Evolutionary conservation across 2,113 vertebrate species (phyloP).

Genomic region (Vicugna pacos): DNA sequence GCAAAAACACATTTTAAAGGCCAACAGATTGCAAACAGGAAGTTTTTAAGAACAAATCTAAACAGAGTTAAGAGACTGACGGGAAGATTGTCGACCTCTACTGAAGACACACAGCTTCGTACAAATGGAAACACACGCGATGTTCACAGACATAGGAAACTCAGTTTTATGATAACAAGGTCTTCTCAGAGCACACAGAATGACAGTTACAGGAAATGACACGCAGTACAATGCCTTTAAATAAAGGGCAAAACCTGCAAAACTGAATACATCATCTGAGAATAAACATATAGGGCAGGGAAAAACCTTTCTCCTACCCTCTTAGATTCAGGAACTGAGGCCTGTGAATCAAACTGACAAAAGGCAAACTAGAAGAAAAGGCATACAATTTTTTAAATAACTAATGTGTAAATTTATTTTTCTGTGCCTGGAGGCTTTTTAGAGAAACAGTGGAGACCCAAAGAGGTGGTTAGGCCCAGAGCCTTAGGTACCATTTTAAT

Average conservation of each 20-base stretch:
- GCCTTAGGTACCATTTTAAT: not conserved
- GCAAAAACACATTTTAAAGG: not conserved
- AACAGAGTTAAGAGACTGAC: not conserved
- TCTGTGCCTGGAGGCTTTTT: not conserved
- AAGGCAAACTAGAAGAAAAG: not conserved
- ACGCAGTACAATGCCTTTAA: rapidly evolving
- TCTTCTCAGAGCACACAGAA: not conserved
- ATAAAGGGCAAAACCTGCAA: not conserved
- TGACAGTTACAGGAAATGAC: too few species aligned
- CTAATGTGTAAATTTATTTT: not conserved
- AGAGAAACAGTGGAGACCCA: not conserved
- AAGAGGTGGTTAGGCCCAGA: too few species aligned
- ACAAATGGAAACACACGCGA: not conserved
- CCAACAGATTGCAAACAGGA: not conserved
- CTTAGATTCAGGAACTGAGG: rapidly evolving
- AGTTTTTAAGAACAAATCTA: not conserved
- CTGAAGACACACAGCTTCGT: too few species aligned
- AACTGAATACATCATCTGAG: rapidly evolving
- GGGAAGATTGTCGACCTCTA: not conserved
- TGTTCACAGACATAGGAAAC: not conserved
- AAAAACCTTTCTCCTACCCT: not conserved
- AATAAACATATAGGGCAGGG: rapidly evolving
- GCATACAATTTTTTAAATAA: not conserved
- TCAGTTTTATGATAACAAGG: not conserved
- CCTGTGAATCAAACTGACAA: too few species aligned